Conservation (phyloP, 2,797 vertebrate genomes). For the Gymnopithys bicolor region DNA sequence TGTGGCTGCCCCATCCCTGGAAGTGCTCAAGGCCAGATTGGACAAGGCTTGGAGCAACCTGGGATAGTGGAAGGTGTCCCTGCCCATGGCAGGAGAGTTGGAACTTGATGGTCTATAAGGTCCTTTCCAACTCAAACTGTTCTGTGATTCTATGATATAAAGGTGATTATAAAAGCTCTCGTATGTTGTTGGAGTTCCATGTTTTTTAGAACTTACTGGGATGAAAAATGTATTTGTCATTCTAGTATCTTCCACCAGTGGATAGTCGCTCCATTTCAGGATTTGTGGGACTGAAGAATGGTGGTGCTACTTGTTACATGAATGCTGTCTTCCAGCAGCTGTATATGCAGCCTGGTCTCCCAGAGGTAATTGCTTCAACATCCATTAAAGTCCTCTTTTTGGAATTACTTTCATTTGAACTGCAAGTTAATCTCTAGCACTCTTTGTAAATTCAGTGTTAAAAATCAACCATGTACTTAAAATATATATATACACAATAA, state of each 20-base stretch:
- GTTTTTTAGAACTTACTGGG: background rate
- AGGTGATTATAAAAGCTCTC: background rate
- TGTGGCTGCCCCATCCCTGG: background rate
- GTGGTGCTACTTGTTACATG: slow-evolving; percentile 99
- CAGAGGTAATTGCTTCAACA: slow-evolving; percentile 84
- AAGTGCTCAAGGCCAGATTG: background rate
- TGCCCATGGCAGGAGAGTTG: background rate
- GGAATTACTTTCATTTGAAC: background rate
- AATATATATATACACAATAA: background rate
- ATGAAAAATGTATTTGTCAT: background rate
- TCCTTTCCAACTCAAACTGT: background rate
- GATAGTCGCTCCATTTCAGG: slow-evolving; percentile 95
- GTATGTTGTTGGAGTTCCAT: background rate
- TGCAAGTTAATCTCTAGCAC: background rate
- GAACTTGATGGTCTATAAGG: background rate
- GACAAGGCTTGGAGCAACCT: accelerated
- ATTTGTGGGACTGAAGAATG: slow-evolving; percentile 97
- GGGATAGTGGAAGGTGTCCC: accelerated
- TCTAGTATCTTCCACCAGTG: slow-evolving; percentile 94
- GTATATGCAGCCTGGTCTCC: slow-evolving; percentile 97
- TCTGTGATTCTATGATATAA: background rate
- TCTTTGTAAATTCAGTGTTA: background rate
- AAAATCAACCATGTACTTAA: background rate
- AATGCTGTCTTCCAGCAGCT: slow-evolving; percentile 99
- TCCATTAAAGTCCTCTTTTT: background rate